phyloP scores from a whole-genome alignment of 64 coral and sea anemone species.

The Acropora tenuis region DNA sequence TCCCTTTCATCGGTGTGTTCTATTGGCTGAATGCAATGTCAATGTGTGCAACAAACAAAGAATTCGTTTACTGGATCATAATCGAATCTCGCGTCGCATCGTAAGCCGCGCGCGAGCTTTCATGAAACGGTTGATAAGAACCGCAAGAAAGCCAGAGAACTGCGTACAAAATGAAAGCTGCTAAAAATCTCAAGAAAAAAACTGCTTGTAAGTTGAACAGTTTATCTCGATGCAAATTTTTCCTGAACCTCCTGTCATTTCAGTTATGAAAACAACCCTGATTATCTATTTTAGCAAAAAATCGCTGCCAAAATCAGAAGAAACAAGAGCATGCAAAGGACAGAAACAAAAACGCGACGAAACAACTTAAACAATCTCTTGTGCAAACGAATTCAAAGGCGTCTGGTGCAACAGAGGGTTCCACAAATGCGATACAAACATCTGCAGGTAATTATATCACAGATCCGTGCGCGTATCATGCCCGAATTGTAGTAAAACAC shows the following conservation, averaged over 20 bases:
- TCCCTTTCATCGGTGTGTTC: too few species aligned
- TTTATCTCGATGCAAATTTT: neutral
- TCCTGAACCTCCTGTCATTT: neutral
- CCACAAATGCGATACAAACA: slow-evolving; percentile 13
- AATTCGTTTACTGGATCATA: neutral
- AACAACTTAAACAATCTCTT: neutral
- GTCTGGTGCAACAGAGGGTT: neutral
- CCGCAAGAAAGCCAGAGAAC: neutral
- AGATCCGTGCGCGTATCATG: too few species aligned
- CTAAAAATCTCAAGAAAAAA: slow-evolving; percentile 11
- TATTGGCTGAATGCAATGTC: too few species aligned
- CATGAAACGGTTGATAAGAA: neutral
- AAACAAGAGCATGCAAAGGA: slow-evolving; percentile 19
- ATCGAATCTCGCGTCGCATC: slow-evolving; percentile 5
- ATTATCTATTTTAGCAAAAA: neutral
- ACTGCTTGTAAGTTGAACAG: neutral
- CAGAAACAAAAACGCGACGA: neutral
- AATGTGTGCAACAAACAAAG: too few species aligned
- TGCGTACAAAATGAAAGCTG: neutral
- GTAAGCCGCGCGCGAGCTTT: slow-evolving; percentile 19
- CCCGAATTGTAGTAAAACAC: too few species aligned
- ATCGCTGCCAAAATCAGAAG: slow-evolving; percentile 3
- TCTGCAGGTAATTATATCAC: neutral
- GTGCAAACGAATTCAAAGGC: neutral
- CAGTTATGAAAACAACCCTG: neutral